Evolutionary conservation across 2,113 vertebrate species (phyloP).

Genomic region (Aleadryas rufinucha): DNA sequence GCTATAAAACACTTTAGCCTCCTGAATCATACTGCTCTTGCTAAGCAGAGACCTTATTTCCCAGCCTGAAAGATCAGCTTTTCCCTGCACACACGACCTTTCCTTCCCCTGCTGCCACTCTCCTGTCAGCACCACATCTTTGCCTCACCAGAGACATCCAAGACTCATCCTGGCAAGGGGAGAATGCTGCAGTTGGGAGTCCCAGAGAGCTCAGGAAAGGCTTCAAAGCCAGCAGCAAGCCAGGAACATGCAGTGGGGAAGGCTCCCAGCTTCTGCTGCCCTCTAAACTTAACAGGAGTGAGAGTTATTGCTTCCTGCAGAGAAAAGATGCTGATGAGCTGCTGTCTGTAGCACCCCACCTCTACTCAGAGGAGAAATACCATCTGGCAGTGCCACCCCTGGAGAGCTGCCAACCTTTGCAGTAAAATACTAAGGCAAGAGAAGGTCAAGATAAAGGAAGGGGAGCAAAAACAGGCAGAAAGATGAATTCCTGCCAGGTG

Average conservation of each 20-base stretch:
- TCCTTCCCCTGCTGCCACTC: background rate
- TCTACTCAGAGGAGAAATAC: constrained; percentile 40
- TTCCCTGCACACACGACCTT: background rate
- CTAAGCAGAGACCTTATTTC: background rate
- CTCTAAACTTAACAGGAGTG: background rate
- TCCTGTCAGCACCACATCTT: background rate
- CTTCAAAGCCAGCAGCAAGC: background rate
- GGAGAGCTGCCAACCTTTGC: constrained; percentile 59
- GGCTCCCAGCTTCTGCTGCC: background rate
- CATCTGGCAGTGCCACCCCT: constrained; percentile 57
- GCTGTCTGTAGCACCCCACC: constrained; percentile 32
- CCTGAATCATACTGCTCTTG: background rate
- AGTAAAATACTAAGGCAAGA: constrained; percentile 25
- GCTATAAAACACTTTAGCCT: constrained; percentile 19
- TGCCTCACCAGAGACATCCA: background rate
- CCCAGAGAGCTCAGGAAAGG: background rate
- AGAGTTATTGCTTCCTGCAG: constrained; percentile 6
- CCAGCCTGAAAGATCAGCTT: background rate
- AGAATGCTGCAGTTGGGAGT: background rate
- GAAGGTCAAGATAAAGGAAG: constrained; percentile 50
- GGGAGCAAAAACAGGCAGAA: background rate
- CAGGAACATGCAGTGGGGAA: background rate
- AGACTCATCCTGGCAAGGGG: background rate
- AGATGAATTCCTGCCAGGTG: constrained; percentile 35
- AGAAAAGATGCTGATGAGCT: constrained; percentile 51